Base-by-base conservation (phyloP, 2,888 invertebrate genomes). In the Hydropsyche betteni region DNA sequence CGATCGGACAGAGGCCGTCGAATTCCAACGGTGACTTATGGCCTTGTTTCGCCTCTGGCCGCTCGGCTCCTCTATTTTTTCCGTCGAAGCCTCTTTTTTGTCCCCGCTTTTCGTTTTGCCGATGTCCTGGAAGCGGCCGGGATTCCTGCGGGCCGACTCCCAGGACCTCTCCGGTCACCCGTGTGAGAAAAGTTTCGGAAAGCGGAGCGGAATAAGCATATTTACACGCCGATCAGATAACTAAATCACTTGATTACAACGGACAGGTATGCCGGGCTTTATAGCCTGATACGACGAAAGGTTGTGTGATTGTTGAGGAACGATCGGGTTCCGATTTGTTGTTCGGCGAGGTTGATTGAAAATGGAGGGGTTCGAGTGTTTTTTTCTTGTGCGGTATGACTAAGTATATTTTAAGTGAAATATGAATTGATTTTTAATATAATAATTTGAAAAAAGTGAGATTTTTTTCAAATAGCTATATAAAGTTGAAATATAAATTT, bases 241-340 rank as follows among this genome's bases (percentile, higher is more conserved):
- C 72, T 72, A 72, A 72, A 72, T 72, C 72, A 72, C 72, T 72
- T 72, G 72, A 72, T 72, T 72, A 72, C 72, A 72, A 51, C 58
- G 16, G 55, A 38, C 72, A 72, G 55, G 34, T 72, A 72, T 72
- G 72, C 61, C 38, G 72, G 16, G n/a, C 50, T 69, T 44, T 14
- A 51, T 44, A 16, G n/a, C 7, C 24, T 38, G 14, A 50, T 50
- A 69, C 69, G 69, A 44, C 6, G 8, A 10, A 38, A 69, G 7
- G 64, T 34, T 64, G 14, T 14, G 16, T 55, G 55, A 12, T 5
- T 55, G 6, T 55, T 55, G 5, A 55, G 5, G 55, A 24, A 24
- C 24, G 24, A 24, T 24, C 24, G 24, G 24, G 24, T 24, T 24
- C 24, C 24, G 24, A 24, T 24, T 24, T 24, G 24, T 24, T 24